Conservation (phyloP, 1,140 invertebrate species). For the Ooceraea biroi region DNA sequence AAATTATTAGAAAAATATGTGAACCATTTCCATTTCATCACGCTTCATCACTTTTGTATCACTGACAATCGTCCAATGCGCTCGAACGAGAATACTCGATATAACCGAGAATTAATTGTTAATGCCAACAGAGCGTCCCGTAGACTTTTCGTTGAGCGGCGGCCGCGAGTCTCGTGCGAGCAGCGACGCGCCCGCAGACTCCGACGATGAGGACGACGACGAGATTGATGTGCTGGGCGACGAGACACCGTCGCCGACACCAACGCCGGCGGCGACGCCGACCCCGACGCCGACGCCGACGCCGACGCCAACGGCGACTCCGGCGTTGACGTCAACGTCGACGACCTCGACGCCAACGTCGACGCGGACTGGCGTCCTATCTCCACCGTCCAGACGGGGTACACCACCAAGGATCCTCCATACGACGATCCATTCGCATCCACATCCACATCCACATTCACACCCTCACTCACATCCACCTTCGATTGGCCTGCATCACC, state of each 20-base stretch:
- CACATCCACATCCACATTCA: conserved; percentile 41
- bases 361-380: conserved; percentile 45
- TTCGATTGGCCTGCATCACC: conserved; percentile 74
- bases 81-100: neutral
- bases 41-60: no score
- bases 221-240: conserved; percentile 85
- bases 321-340: conserved; percentile 83
- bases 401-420: conserved; percentile 78
- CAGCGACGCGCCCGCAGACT: conserved; percentile 81
- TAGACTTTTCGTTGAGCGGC: conserved; percentile 83
- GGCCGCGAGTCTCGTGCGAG: conserved; percentile 82
- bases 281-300: conserved; percentile 81
- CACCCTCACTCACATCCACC: conserved; percentile 54
- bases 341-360: conserved; percentile 76
- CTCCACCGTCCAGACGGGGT: conserved; percentile 74
- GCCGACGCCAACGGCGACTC: conserved; percentile 78
- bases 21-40: no score
- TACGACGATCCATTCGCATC: conserved; percentile 59
- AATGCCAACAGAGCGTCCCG: conserved; percentile 81
- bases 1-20: no score
- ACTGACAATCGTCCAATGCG: no score
- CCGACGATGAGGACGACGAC: conserved; percentile 83
- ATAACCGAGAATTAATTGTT: conserved; percentile 9
- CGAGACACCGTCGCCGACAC: conserved; percentile 75
- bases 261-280: conserved; percentile 72